A percentile compares a stretch with the other conserved stretches of the same genome.
Evolutionary conservation across 2,888 invertebrate genomes (phyloP).

Genomic region (Ochlodes sylvanus): DNA sequence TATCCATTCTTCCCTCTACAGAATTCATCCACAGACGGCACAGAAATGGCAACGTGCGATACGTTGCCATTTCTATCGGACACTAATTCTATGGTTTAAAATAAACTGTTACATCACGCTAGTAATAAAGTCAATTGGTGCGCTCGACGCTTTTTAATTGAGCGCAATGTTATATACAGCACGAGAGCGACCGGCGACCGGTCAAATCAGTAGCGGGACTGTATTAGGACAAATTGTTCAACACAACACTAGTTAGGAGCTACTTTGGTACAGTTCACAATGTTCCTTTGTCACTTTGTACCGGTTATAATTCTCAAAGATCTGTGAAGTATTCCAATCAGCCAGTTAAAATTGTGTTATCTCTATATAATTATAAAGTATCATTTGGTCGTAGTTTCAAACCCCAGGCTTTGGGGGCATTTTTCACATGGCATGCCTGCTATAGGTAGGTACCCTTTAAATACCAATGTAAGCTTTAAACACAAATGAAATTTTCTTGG

Average conservation of each 20-base stretch:
- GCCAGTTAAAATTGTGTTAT: no score
- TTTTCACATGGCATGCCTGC: no score
- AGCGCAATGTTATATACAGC: conserved; percentile 58
- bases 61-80: background rate
- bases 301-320: no score
- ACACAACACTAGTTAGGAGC: background rate
- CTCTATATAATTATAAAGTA: no score
- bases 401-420: no score
- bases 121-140: conserved; percentile 73
- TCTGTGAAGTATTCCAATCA: no score
- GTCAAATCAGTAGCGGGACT: conserved; percentile 45
- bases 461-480: background rate
- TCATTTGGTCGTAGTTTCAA: no score
- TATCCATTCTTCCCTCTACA: background rate
- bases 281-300: no score
- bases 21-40: background rate
- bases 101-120: conserved; percentile 42
- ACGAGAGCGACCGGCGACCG: conserved; percentile 45
- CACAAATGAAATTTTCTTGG: no score
- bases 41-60: no score
- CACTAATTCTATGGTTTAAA: conserved; percentile 16
- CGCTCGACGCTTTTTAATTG: conserved; percentile 73
- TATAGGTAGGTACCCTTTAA: no score
- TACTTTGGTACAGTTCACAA: no score
- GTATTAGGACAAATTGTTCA: conserved; percentile 23